phyloP scores from a whole-genome alignment of 2,113 vertebrate genomes.

The Tenebrosternarchus preto region DNA sequence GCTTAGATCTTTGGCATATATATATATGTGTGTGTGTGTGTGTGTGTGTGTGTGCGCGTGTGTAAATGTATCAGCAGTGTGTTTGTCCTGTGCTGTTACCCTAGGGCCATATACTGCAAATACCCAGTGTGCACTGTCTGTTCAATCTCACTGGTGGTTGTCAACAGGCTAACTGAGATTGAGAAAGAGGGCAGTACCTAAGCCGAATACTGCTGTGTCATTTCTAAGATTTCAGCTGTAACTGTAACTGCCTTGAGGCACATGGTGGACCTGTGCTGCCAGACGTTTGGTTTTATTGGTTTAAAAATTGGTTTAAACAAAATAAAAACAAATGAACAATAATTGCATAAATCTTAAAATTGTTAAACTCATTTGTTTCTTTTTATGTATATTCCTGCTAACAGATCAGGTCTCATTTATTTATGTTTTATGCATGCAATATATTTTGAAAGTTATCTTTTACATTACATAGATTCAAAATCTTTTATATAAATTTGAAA shows the following conservation, averaged over 20 bases:
- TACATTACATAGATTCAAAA: too few species aligned
- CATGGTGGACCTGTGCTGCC: not conserved
- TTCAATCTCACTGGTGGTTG: constrained; percentile 20
- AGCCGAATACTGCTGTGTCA: not conserved
- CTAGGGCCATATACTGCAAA: not conserved
- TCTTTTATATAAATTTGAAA: too few species aligned
- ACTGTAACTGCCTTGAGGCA: not conserved
- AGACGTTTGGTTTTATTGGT: not conserved
- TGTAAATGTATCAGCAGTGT: constrained; percentile 23
- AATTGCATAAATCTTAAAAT: too few species aligned
- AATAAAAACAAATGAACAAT: too few species aligned
- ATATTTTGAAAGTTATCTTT: too few species aligned
- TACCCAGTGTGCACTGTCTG: constrained; percentile 41
- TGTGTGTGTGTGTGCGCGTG: not conserved
- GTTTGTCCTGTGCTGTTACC: constrained; percentile 2
- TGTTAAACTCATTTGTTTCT: too few species aligned
- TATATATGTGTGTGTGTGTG: too few species aligned
- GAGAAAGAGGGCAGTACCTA: not conserved
- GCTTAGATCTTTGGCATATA: not conserved
- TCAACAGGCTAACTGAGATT: not conserved
- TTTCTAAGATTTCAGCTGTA: not conserved
- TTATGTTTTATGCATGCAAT: too few species aligned
- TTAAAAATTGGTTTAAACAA: too few species aligned
- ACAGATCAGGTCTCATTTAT: too few species aligned
- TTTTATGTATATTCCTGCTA: too few species aligned